Evolutionary conservation across 2,888 invertebrate genomes (phyloP), one percentile per base, ranked within the genome.

Genomic region (Chymomyza caudatula): DNA sequence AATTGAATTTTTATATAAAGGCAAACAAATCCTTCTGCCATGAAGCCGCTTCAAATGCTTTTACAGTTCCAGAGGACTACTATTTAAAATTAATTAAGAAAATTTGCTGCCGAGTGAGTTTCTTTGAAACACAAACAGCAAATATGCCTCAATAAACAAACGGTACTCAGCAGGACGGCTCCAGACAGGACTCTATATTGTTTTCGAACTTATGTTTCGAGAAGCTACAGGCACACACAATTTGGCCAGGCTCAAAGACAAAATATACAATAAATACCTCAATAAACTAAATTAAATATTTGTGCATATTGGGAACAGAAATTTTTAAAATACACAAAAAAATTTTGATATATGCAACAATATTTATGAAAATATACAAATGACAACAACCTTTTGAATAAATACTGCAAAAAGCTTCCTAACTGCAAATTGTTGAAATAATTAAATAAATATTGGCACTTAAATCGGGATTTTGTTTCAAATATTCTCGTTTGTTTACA

Each of bases 211-310:
- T 29, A 2, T 29, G 2, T 67, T n/a, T n/a, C n/a, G n/a, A n/a
- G n/a, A n/a, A n/a, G n/a, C n/a, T n/a, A n/a, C n/a, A n/a, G n/a
- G n/a, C n/a, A n/a, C n/a, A n/a, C n/a, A n/a, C n/a, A n/a, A n/a
- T n/a, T n/a, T n/a, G n/a, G n/a, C n/a, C n/a, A n/a, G n/a, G n/a
- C n/a, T n/a, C n/a, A n/a, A n/a, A 59, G 65, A 63, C 77, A 71
- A 76, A 68, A 66, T 71, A 65, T 72, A 74, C 42, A 73, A 67
- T 76, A 78, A 78, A 81, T 81, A 76, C 76, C 76, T 74, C 79
- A 79, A 81, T 73, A 81, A 78, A 78, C 69, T 63, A 77, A 84
- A 84, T 84, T 74, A 78, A 82, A 81, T 84, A 72, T 84, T 84
- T 83, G 78, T 69, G 62, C 60, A 37, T 37, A 37, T 37, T 37